A percentile compares a stretch with the other conserved stretches of the same genome.
phyloP scores from a whole-genome alignment of 2,888 invertebrate species.

The Lepidochrysops patricia region DNA sequence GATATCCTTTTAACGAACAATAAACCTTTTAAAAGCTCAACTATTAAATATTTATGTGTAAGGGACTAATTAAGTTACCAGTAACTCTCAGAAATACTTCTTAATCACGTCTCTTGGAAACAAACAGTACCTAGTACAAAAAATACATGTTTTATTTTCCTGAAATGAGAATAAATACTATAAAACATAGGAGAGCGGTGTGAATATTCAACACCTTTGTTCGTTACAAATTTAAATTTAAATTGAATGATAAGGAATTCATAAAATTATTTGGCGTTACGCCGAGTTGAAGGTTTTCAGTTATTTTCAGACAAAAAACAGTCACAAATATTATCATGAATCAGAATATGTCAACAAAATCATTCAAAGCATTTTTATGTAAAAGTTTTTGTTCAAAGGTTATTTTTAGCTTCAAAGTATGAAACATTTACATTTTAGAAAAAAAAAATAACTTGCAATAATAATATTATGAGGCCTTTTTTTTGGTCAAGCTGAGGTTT shows the following conservation, averaged over 20 bases:
- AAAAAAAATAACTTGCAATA: too few relatives aligned
- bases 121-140: too few relatives aligned
- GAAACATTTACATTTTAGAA: too few relatives aligned
- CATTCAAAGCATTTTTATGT: neutral
- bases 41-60: neutral
- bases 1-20: neutral
- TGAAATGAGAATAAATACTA: too few relatives aligned
- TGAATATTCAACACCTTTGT: neutral
- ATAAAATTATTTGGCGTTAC: neutral
- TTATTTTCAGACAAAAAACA: neutral
- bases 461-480: too few relatives aligned
- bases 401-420: too few relatives aligned
- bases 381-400: too few relatives aligned
- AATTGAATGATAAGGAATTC: neutral
- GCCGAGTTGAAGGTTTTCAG: slow-evolving; percentile 2
- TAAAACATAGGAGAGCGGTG: too few relatives aligned
- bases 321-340: neutral
- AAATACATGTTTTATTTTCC: too few relatives aligned
- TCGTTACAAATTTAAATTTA: neutral
- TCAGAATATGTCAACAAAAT: neutral
- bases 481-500: too few relatives aligned
- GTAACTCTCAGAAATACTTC: too few relatives aligned
- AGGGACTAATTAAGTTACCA: neutral
- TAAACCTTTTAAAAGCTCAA: neutral
- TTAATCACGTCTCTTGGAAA: too few relatives aligned